Conservation (phyloP, 1,140 invertebrate species). For the Drosophila lacertosa region DNA sequence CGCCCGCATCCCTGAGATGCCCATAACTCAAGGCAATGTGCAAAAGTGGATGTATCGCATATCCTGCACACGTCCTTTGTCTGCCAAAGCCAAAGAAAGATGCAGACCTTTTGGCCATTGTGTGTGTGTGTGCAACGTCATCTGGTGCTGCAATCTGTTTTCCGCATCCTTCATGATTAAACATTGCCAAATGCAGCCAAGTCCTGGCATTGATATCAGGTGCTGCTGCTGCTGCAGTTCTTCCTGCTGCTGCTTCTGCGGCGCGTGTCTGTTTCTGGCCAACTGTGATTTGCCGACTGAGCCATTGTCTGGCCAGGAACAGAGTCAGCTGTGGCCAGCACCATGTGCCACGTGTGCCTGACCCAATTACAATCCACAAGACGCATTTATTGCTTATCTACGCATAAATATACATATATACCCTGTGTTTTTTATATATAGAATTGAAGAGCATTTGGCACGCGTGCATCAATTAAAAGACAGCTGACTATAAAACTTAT, state of each 20-base stretch:
- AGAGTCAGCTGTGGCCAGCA: conserved; percentile 61
- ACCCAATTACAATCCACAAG: conserved; percentile 41
- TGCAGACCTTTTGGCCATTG: conserved; percentile 53
- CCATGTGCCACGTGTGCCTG: conserved; percentile 60
- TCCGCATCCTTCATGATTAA: conserved; percentile 71
- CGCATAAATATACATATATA: no score
- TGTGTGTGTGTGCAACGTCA: conserved; percentile 61
- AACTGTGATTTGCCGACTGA: conserved; percentile 70
- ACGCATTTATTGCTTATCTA: conserved; percentile 8
- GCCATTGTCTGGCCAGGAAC: conserved; percentile 29
- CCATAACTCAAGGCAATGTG: conserved; percentile 80
- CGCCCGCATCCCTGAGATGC: conserved; percentile 63
- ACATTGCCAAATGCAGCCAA: conserved; percentile 69
- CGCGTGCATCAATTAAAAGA: no score
- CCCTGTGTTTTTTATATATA: no score
- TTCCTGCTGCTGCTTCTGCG: background rate
- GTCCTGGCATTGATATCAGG: conserved; percentile 51
- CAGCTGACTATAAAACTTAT: no score
- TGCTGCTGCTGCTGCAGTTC: conserved; percentile 31
- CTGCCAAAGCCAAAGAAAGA: conserved; percentile 55
- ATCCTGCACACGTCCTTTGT: conserved; percentile 67
- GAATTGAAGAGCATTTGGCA: no score
- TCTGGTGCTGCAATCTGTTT: conserved; percentile 79
- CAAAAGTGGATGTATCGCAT: conserved; percentile 82
- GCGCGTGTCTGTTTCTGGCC: conserved; percentile 72